Evolutionary conservation across 53 echinoderm and acorn worm genomes (phyloP), one percentile per base, ranked within the genome.

Genomic region (Glandiceps talaboti): DNA sequence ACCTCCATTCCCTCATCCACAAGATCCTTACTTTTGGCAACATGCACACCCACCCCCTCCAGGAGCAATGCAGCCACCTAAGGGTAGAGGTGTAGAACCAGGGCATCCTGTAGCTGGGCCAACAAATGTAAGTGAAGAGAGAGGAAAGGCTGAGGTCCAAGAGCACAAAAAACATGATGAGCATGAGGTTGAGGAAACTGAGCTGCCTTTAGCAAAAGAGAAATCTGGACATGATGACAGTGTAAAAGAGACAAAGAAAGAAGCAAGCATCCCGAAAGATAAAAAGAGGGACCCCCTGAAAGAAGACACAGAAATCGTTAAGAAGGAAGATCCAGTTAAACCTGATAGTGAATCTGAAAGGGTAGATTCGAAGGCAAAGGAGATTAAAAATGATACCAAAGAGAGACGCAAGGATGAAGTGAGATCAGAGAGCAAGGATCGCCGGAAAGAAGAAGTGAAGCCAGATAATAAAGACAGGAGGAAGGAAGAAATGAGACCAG

Each of bases 351-450:
- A 83, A 30, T 32, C 81, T 0, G 28, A 32, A 26, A 77, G 29
- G 12, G 28, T 28, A 25, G 82, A 84, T 76, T 12, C 30, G 31
- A 29, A 82, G 82, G 32, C 73, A 72, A 73, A 82, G 77, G 27
- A 81, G 76, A 25, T 28, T 77, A n/a, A 77, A 78, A 26, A 30
- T 81, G 30, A 32, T 77, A 73, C 32, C 29, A 79, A 32, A 79
- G 83, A 76, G 64, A 81, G 29, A 32, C 31, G 31, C 31, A 79
- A 31, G 83, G 73, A 76, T 28, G 27, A 45, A 72, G 74, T 1
- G 14, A 30, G 28, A 14, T 32, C 20, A 78, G 79, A 31, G 1
- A 29, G 28, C 29, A 77, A 20, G 77, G 29, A 27, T 75, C 1
- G 75, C 28, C 28, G 28, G 27, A 33, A 31, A 78, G 33, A 73